phyloP scores from a whole-genome alignment of 1,140 invertebrate genomes.

The Trachymyrmex cornetzi region DNA sequence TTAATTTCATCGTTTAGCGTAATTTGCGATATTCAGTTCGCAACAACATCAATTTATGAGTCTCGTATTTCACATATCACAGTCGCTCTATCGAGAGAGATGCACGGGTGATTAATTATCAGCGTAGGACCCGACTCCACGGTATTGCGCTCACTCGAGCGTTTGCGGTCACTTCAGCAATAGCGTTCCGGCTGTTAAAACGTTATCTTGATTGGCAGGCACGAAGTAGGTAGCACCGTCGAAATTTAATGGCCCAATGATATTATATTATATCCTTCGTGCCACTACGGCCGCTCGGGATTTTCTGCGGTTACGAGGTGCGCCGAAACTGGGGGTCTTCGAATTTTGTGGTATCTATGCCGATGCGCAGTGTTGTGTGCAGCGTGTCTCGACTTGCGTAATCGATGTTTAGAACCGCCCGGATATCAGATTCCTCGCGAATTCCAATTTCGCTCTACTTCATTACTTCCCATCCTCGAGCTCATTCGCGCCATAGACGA shows the following conservation, averaged over 20 bases:
- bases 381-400: constrained; percentile 35
- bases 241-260: constrained; percentile 46
- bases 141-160: not conserved
- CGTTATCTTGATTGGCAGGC: constrained; percentile 43
- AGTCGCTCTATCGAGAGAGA: constrained; percentile 10
- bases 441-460: constrained; percentile 69
- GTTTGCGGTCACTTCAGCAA: constrained; percentile 9
- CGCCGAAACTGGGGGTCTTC: constrained; percentile 33
- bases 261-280: constrained; percentile 44
- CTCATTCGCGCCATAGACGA: constrained; percentile 19
- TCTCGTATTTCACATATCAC: constrained; percentile 16
- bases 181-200: constrained; percentile 2
- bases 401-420: constrained; percentile 59
- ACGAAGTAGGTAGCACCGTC: not conserved
- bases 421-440: constrained; percentile 65
- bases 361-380: not conserved
- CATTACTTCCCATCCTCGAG: constrained; percentile 56
- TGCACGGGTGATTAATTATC: constrained; percentile 42
- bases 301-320: constrained; percentile 49
- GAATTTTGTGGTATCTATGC: constrained; percentile 50
- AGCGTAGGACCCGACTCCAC: constrained; percentile 15
- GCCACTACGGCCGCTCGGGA: not conserved
- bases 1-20: constrained; percentile 17
- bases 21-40: constrained; percentile 45
- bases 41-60: constrained; percentile 41